A percentile compares a stretch with the other conserved stretches of the same genome.
phyloP scores from a whole-genome alignment of 2,797 vertebrate genomes.

The Orestias chungarensis region DNA sequence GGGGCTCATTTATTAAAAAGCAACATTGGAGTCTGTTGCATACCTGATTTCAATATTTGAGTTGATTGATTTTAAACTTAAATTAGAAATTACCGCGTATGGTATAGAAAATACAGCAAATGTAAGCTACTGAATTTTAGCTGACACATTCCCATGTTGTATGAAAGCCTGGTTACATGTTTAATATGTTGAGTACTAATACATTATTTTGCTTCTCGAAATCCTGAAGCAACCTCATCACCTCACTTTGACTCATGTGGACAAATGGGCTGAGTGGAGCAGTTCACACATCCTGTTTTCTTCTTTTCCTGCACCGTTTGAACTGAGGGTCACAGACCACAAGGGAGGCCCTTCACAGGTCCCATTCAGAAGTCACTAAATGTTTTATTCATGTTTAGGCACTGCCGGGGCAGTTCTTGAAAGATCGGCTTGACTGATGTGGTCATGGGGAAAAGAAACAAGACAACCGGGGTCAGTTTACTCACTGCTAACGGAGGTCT shows the following conservation, averaged over 20 bases:
- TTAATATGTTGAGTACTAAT: conserved; percentile 31
- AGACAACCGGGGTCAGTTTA: conserved; percentile 66
- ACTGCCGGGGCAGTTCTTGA: conserved; percentile 52
- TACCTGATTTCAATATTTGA: too few relatives aligned
- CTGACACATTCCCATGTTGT: too few relatives aligned
- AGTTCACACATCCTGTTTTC: conserved; percentile 69
- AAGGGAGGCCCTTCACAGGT: conserved; percentile 75
- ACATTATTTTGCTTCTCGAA: conserved; percentile 57
- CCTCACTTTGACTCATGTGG: conserved; percentile 57
- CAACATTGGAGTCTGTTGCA: too few relatives aligned
- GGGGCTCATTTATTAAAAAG: too few relatives aligned
- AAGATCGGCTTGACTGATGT: conserved; percentile 72
- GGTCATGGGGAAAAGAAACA: conserved; percentile 53
- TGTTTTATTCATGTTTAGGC: conserved; percentile 71
- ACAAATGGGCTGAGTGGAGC: conserved; percentile 58
- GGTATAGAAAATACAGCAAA: too few relatives aligned
- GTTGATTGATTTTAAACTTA: too few relatives aligned
- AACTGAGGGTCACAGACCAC: conserved; percentile 76
- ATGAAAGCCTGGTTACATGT: not conserved
- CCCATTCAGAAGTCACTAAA: conserved; percentile 76
- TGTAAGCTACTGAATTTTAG: too few relatives aligned
- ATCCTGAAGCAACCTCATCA: conserved; percentile 53
- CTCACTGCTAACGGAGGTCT: conserved; percentile 60
- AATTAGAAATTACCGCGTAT: too few relatives aligned
- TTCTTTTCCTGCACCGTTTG: conserved; percentile 62